Evolutionary conservation across 2,113 vertebrate genomes (phyloP).

Genomic region (Bubo scandiacus): DNA sequence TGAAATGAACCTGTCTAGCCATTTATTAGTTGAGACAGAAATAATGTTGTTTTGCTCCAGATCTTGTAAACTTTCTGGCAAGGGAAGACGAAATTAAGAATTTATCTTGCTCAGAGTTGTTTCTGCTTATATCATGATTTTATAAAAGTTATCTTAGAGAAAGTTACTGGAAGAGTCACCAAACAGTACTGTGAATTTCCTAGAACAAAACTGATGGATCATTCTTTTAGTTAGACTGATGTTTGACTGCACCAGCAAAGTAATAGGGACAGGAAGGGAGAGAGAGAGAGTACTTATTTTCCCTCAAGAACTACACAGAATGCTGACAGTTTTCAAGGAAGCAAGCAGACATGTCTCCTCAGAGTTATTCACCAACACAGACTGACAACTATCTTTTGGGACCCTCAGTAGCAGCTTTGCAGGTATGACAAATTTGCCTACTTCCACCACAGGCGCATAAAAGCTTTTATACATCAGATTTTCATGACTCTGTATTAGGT

Average conservation of each 20-base stretch:
- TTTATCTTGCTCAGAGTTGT: background rate
- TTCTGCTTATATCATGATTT: background rate
- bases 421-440: background rate
- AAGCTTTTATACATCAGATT: background rate
- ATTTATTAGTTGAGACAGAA: background rate
- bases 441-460: background rate
- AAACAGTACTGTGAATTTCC: background rate
- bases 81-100: background rate
- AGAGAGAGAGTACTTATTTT: background rate
- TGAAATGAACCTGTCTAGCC: background rate
- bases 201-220: rapidly evolving
- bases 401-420: background rate
- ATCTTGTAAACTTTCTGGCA: background rate
- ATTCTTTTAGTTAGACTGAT: background rate
- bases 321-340: background rate
- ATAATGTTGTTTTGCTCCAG: background rate
- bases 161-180: background rate
- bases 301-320: background rate
- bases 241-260: background rate
- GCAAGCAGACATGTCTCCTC: background rate
- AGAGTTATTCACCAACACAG: background rate
- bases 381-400: background rate
- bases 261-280: background rate
- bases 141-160: background rate
- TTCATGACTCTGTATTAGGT: background rate